phyloP scores from a whole-genome alignment of 1,140 invertebrate species.

The Cherax destructor region DNA sequence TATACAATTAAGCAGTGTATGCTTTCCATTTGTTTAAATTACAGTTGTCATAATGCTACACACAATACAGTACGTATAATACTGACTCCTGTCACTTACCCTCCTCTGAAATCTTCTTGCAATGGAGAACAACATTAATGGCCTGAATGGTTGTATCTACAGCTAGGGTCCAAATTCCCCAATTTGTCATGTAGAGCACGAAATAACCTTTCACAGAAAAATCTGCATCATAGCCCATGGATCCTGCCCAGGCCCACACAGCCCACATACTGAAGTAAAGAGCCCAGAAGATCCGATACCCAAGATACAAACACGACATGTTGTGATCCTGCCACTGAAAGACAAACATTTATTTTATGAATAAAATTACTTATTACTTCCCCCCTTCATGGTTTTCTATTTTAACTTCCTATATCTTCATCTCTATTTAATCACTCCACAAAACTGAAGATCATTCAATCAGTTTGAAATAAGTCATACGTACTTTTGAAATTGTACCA shows the following conservation, averaged over 20 bases:
- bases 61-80: no score
- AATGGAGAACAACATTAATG: conserved; percentile 62
- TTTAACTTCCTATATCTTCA: no score
- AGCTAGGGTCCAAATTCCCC: conserved; percentile 68
- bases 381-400: no score
- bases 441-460: no score
- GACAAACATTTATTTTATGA: neutral
- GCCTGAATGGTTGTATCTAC: conserved; percentile 67
- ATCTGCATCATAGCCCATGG: conserved; percentile 60
- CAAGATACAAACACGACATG: conserved; percentile 70
- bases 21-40: no score
- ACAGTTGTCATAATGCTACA: no score
- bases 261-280: conserved; percentile 70
- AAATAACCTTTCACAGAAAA: conserved; percentile 53
- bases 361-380: no score
- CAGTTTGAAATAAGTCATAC: no score
- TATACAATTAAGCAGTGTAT: no score
- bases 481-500: no score
- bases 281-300: conserved; percentile 68
- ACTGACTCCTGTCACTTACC: conserved; percentile 38
- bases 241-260: conserved; percentile 66
- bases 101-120: conserved; percentile 68
- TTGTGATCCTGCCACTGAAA: conserved; percentile 69
- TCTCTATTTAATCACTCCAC: no score
- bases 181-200: conserved; percentile 67